Evolutionary conservation across 2,113 vertebrate species (phyloP).

Genomic region (Polypterus senegalus): DNA sequence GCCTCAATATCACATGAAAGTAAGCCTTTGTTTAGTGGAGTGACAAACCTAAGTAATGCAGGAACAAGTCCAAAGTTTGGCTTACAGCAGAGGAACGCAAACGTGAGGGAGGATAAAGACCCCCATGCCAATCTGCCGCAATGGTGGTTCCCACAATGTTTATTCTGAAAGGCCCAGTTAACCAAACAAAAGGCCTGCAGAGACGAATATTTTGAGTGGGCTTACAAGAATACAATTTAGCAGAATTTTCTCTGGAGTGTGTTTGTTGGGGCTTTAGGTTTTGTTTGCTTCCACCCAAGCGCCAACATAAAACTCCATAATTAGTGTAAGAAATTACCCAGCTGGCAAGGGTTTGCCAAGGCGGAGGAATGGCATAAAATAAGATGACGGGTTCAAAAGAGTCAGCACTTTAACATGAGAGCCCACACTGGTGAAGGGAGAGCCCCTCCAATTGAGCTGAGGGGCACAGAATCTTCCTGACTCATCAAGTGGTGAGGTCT

Average conservation of each 20-base stretch:
- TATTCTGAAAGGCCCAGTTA: conserved; percentile 39
- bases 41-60: conserved; percentile 8
- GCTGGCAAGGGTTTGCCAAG: too few relatives aligned
- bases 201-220: conserved; percentile 48
- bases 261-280: conserved; percentile 44
- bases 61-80: conserved; percentile 23
- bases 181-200: conserved; percentile 51
- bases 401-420: too few relatives aligned
- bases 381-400: too few relatives aligned
- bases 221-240: conserved; percentile 34
- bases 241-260: conserved; percentile 46
- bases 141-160: conserved; percentile 60
- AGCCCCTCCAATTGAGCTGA: too few relatives aligned
- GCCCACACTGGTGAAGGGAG: too few relatives aligned
- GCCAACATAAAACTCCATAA: neutral
- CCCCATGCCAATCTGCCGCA: conserved; percentile 49
- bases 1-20: too few relatives aligned
- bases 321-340: too few relatives aligned
- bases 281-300: conserved; percentile 55
- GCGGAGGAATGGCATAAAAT: too few relatives aligned
- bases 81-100: conserved; percentile 19
- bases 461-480: too few relatives aligned
- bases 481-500: too few relatives aligned
- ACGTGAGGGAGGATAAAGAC: conserved; percentile 23
- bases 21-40: neutral